Base-by-base conservation (phyloP, 1,140 invertebrate genomes). In the Papilio aristodemus region DNA sequence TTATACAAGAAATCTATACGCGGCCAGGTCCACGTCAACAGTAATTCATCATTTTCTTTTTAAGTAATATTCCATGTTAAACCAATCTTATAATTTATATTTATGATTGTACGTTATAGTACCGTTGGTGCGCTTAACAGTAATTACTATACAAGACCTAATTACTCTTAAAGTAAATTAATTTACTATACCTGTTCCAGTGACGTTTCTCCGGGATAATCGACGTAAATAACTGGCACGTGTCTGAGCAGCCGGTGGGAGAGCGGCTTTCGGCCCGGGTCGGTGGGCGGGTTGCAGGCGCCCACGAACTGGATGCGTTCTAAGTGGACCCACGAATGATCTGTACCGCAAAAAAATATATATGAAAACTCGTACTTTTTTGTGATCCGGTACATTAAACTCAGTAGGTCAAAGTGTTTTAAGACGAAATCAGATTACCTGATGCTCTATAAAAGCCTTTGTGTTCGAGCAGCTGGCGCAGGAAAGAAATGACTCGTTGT, bases 271-370 rank as follows among this genome's bases (percentile, higher is more conserved):
- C 99, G 94, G 4, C 99, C 99, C 0, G 99, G 99, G 94, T 99
- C 99, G 22, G 99, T 99, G 0, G 99, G 99, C 39, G 99, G 99
- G 94, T 99, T 99, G 92, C 99, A 99, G 66, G 99, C 99, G 19
- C 99, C 99, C 32, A 99, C 99, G 92, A 99, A 99, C 89, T 99
- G 99, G 76, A 99, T 99, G 60, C 99, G 94, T 89, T 99, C 99
- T 76, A 99, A 92, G 58, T 96, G 95, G 0, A 99, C 98, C 98
- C 98, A 99, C 0, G 97, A 95, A 92, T 99, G 98, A 90, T 99
- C 98, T 91, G 67, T 0, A 38, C 11, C n/a, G n/a, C 17, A 6
- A 60, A 17, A 41, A 37, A 25, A 46, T 32, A 32, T 32, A 32
- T 32, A n/a, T n/a, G n/a, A 36, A 58, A 11, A 32, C 27, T 32